Evolutionary conservation across 2,797 vertebrate genomes (phyloP), one percentile per base, ranked within the genome.

Genomic region (Carduelis carduelis): DNA sequence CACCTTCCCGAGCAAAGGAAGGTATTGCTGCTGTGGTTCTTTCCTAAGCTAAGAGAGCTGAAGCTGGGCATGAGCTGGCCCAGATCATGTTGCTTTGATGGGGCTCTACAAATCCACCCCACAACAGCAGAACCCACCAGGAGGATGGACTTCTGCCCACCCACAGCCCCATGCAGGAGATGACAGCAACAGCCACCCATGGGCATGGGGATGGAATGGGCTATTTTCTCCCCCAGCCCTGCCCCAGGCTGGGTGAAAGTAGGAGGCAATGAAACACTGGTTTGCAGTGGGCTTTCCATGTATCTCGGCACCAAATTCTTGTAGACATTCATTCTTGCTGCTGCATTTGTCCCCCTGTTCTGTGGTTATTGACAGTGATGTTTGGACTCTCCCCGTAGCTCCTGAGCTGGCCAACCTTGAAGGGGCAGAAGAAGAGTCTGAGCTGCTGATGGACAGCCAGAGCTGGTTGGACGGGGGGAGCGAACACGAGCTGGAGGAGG

Each of bases 351-450:
- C 4, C 34, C 15, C 9, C 30, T 37, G 16, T 23, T 66, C 30
- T 5, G 0, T n/a, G 49, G 19, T 27, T 81, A 43, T 24, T 82
- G 41, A 81, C n/a, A 35, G 49, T 39, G 30, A 24, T 1, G 0
- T 85, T 35, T 76, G 87, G 39, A 28, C 32, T 93, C 15, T 84
- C 84, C 44, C 91, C 63, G 47, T 89, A 99, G 99, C 98, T 93
- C 97, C 98, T 14, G 98, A 98, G 77, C 96, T 98, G 64, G 97
- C 97, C 43, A 96, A 97, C 89, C 96, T 98, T 69, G 98, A 98
- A 82, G 98, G 98, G 12, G 94, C 89, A 64, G 97, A 96, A 32
- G 96, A 96, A 13, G 97, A 97, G n/a, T 91, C 96, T 34, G 94
- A 87, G 39, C 75, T 97, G 83, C 92, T 95, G 9, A 4, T 22